Evolutionary conservation across 2,113 vertebrate genomes (phyloP), one percentile per base, ranked within the genome.

Genomic region (Malurus melanocephalus): DNA sequence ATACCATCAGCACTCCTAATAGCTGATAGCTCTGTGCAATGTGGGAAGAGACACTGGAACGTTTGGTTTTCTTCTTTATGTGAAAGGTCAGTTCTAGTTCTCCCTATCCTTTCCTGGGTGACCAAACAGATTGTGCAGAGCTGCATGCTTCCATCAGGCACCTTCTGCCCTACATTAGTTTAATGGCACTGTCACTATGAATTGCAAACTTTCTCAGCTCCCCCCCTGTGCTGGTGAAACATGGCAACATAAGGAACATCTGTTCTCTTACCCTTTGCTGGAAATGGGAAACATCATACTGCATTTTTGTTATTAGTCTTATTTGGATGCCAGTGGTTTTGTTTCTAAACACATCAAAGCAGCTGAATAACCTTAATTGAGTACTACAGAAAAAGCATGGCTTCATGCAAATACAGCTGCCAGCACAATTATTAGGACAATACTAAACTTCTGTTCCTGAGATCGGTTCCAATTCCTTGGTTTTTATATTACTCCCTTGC

Each of bases 321-420:
- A 94, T 95, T 95, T 95, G 93, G 96, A 96, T 95, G 94, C 94
- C 95, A 94, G 92, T 91, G 91, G 93, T 93, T 96, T 94, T 96
- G 94, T 94, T 95, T 95, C 95, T 96, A 92, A 96, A 93, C 93
- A 93, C 94, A 93, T 94, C 91, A 94, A 95, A 84, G 91, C 93
- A 77, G 80, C 83, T 95, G 89, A 85, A 95, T 94, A 96, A 96
- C 80, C 93, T 92, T 96, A 96, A 95, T 95, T 94, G 93, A 94
- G 89, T 80, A 94, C 80, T 95, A 79, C 92, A 91, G 86, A 94
- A 94, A 85, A 94, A 93, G 88, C 81, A 64, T 85, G 79, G 92
- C 91, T 95, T 94, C 91, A 95, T 95, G 90, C 88, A 94, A 94
- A 94, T 89, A 49, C 60, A 90, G 90, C 94, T 96, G 95, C 92